Evolutionary conservation across 2,888 invertebrate genomes (phyloP), one percentile per base, ranked within the genome.

Genomic region (Myopa tessellatipennis): DNA sequence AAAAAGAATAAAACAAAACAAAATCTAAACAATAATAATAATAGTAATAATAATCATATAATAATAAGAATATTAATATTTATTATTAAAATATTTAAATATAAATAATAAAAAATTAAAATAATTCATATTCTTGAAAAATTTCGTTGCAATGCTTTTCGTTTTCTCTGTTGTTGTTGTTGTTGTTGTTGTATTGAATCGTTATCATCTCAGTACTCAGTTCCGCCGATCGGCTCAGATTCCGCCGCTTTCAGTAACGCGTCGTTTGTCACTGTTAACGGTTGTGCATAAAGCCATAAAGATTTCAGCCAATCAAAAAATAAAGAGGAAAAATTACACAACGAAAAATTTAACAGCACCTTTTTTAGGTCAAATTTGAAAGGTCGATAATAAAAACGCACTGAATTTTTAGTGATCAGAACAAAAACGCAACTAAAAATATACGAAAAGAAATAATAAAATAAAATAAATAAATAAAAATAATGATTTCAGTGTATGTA

Each of bases 181-280:
- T 38, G 45, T 40, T 36, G 26, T 61, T 16, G 34, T 58, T 72
- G 40, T 18, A n/a, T 18, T 61, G 34, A 58, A 60, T 58, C 16
- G 60, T 60, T 72, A 55, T 71, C 58, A 38, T 71, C 69, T 69
- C 18, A 71, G 40, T 34, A 14, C n/a, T 40, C 8, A 63, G 61
- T 50, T 10, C 10, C 60, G 60, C 10, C 16, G 36, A 58, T 18
- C 10, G 45, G 26, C 70, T 8, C 34, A 55, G 16, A 52, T 26
- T 10, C 26, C 14, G 70, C 26, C 14, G 70, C 60, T 40, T 73
- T 73, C 34, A 73, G 73, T 73, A 61, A 45, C 73, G 50, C 63
- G 73, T 45, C 45, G 14, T 36, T 50, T 63, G 73, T 63, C 73
- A 61, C 26, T 63, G 61, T 45, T 63, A 50, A 50, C 73, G 73